Evolutionary conservation across 2,888 invertebrate species (phyloP), one percentile per base, ranked within the genome.

Genomic region (Euzophera pinguis): DNA sequence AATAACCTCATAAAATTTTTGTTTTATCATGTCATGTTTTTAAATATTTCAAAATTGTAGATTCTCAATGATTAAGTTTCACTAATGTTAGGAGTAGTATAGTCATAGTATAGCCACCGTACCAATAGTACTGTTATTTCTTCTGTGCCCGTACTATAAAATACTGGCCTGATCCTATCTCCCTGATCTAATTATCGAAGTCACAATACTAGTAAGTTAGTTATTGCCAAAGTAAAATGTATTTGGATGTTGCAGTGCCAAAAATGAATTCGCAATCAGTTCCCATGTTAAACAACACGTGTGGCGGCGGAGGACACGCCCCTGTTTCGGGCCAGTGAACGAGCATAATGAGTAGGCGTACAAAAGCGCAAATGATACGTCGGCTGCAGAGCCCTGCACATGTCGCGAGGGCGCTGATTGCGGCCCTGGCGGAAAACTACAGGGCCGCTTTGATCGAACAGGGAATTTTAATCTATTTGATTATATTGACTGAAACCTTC

Each of bases 301-400:
- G 39, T 29, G 27, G 29, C 39, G 38, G 32, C 48, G 22, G 48
- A 14, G 9, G 48, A 27, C 48, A 27, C 48, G 48, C 37, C 37
- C 48, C 37, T 17, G 27, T 27, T 48, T 42, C 52, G 48, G 52
- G 53, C 48, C 55, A 53, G 53, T 52, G 57, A 51, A 50, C 53
- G 38, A 51, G 53, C 61, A 52, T 74, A 81, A 78, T 71, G 75
- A 75, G 80, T 75, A 75, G 82, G 81, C 78, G 81, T 74, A 72
- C 73, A 84, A 78, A 83, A 81, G 82, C 76, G 71, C 83, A 86
- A 86, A 85, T 84, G 72, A 81, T 77, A 83, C 75, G 83, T 82
- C 86, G 78, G 64, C 69, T 71, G 75, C 45, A 45, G 16, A n/a
- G 16, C 32, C n/a, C 45, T 29, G 42, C 87, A 87, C 78, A 84